Base-by-base conservation (phyloP, 1,140 invertebrate species). In the Drosophila kohkoa region DNA sequence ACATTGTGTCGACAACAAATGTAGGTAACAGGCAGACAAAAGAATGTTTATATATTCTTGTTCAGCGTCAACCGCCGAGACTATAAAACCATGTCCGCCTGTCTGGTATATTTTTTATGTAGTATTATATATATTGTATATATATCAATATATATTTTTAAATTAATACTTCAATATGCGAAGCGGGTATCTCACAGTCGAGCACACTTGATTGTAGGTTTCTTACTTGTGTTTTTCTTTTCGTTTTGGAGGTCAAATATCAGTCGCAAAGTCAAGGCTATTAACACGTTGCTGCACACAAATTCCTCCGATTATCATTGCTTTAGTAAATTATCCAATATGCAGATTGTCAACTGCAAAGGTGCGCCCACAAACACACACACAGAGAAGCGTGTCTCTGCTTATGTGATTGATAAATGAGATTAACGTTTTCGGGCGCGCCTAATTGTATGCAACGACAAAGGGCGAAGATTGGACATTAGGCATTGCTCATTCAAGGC, bases 331-430 rank as follows among this genome's bases (percentile, higher is more conserved):
- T 74, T 62, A 69, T 62, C 71, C 20, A 74, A 62, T 74, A 62
- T 48, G 25, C 68, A 15, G 32, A 8, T 32, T 16, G 54, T 32
- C 81, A 69, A 51, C 52, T 68, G 62, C 66, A 43, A 4, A 20
- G 54, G 13, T n/a, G 38, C 25, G 8, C 20, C 15, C 30, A 15
- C n/a, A 58, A 7, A 35, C 28, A 52, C 25, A n/a, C 13, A 48
- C 15, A 25, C 15, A 48, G 5, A 48, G 11, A 48, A 7, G 16
- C 43, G n/a, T 13, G n/a, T 4, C 5, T 13, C 15, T 25, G 46
- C 35, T 35, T 13, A 55, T 41, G 46, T 79, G 72, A 74, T 88
- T 88, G 81, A 81, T 85, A 85, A 85, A 89, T 81, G 75, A 81
- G 81, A 89, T 85, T 89, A 79, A 68, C 75, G 75, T 66, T 81